Base-by-base conservation (phyloP, 2,888 invertebrate species). In the Halictus ligatus region DNA sequence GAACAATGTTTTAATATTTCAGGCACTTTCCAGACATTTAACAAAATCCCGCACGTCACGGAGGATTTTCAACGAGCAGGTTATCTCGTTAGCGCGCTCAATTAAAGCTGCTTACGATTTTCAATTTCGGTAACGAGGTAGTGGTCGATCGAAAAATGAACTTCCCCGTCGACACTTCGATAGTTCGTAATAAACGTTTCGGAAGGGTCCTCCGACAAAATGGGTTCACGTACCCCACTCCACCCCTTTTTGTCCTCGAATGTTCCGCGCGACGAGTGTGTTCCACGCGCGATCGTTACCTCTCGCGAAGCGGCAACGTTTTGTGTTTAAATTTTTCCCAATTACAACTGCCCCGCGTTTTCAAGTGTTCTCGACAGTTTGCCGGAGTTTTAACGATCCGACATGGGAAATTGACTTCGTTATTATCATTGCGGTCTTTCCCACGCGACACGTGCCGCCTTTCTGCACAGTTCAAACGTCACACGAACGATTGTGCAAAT, bases 331-430 rank as follows among this genome's bases (percentile, higher is more conserved):
- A 85, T 88, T 88, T 88, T 87, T 82, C 85, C 87, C 90, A 91
- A 90, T 91, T 91, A 91, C 89, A 87, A 82, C 75, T 69, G 78
- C 46, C 60, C 75, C 76, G 82, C 83, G 71, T 69, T 81, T 85
- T 86, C 64, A 80, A 90, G 86, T 79, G 81, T 81, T 80, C 91
- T 89, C 89, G 87, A 87, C 90, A 84, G 88, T 90, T 83, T 78
- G 91, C 75, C 81, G 12, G 83, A 89, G 88, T 88, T 91, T 91
- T 91, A 91, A 91, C 89, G 91, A 90, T 74, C 78, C 81, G 64
- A 58, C 83, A 85, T 86, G 84, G 82, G 71, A 82, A 90, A 91
- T 91, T 91, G 90, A 91, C 91, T 88, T 74, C 74, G 74, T 74
- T 74, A 74, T 74, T 54, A 74, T 74, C 48, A 67, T 67, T 48